These are phyloP conservation scores for Hycleus cichorii DNA, from an alignment of 1,140 invertebrate species.

Conservation along the genomic window DNA sequence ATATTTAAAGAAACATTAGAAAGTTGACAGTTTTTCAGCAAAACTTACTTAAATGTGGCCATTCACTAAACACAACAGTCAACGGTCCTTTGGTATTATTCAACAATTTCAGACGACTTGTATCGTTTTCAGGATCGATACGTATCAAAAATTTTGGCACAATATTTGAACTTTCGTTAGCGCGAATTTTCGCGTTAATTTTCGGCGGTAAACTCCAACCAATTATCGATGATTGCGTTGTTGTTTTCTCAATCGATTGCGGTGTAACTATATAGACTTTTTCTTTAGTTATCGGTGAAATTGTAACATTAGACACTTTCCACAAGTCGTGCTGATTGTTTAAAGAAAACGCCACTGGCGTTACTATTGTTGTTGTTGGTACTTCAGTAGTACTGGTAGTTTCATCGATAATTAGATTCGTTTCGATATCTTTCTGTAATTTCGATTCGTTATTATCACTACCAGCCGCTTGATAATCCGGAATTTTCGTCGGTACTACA, in stretches of 20 bases:
- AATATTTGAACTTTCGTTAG: constrained; percentile 40
- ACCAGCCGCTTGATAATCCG: constrained; percentile 48
- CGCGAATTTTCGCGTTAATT: constrained; percentile 30
- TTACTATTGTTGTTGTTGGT: constrained; percentile 20
- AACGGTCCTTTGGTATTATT: constrained; percentile 40
- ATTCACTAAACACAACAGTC: constrained; percentile 41
- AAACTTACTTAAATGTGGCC: constrained; percentile 50
- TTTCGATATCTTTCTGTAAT: constrained; percentile 32
- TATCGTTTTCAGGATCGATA: constrained; percentile 43
- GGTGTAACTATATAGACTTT: constrained; percentile 72
- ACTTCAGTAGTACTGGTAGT: constrained; percentile 31
- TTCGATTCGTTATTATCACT: constrained; percentile 45
- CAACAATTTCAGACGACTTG: constrained; percentile 34
- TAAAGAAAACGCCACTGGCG: not conserved
- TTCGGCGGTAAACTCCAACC: constrained; percentile 30
- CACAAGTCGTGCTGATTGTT: constrained; percentile 40
- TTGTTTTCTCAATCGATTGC: constrained; percentile 41
- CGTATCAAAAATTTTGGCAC: constrained; percentile 53
- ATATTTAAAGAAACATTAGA: not conserved
- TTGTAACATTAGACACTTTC: constrained; percentile 57
- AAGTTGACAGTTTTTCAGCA: constrained; percentile 2
- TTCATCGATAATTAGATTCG: constrained; percentile 28
- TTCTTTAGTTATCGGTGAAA: constrained; percentile 59
- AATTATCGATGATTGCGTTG: constrained; percentile 15
- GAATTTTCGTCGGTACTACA: constrained; percentile 29